Evolutionary conservation across 2,113 vertebrate species (phyloP), one percentile per base, ranked within the genome.

Genomic region (Ophiodon elongatus): DNA sequence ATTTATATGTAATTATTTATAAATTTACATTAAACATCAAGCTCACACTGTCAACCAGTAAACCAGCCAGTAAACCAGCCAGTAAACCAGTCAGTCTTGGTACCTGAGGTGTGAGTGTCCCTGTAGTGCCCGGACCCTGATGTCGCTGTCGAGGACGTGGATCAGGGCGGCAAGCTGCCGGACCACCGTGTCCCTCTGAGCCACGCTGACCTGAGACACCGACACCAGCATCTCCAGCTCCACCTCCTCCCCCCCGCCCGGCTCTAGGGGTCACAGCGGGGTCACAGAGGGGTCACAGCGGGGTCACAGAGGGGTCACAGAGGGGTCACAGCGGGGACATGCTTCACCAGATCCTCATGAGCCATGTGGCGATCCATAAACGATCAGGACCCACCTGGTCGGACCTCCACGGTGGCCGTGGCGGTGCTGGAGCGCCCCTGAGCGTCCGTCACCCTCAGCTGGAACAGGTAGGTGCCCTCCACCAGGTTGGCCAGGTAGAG

Each of bases 51-150:
- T 3, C 6, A 17, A 1, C 3, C 6, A 15, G 50, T 59, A 15
- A 33, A 0, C 47, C 6, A 35, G 13, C 15, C 45, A 31, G 57
- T 19, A 29, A 31, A 31, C 14, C 15, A 15, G 56, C 2, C 13
- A 6, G 25, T 59, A 4, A 35, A 35, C 33, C 0, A 59, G 56
- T 17, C 13, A 21, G 1, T 8, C 37, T 7, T 9, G 37, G 4
- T 96, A 99, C 98, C 97, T 99, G 95, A 96, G 94, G 69, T 96
- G 96, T 0, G 97, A 96, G 89, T 96, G 96, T 47, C 96, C 96
- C 73, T 96, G 95, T 89, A 98, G 96, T 64, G 94, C 96, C 90
- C 95, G 95, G 56, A 98, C 93, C 84, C 94, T 95, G 79, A 98
- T 88, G 70, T 97, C 97, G 0, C 93, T 86, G 90, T 97, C 96